Evolutionary conservation across 2,888 invertebrate genomes (phyloP).

Genomic region (Dichetophora obliterata): DNA sequence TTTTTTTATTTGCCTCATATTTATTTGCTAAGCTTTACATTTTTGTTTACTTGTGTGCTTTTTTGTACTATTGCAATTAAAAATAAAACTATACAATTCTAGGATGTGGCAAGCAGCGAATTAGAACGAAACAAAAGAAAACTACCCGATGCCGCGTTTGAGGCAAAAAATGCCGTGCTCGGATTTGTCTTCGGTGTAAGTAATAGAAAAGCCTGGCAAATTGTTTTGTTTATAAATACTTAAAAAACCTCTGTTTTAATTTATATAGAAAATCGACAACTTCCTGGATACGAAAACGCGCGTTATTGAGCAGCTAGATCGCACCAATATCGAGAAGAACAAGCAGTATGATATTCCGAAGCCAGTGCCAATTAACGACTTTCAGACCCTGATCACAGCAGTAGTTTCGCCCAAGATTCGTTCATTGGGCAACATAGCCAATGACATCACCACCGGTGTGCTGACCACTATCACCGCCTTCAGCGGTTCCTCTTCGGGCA

Average conservation of each 20-base stretch:
- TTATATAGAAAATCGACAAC: slow-evolving; percentile 81
- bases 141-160: slow-evolving; percentile 77
- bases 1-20: no score
- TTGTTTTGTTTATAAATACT: no score
- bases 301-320: slow-evolving; percentile 78
- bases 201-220: slow-evolving; percentile 52
- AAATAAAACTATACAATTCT: slow-evolving; percentile 52
- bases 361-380: slow-evolving; percentile 75
- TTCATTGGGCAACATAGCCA: slow-evolving; percentile 77
- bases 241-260: slow-evolving; percentile 48
- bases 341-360: slow-evolving; percentile 80
- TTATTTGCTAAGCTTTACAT: no score
- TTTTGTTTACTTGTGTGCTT: neutral
- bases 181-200: slow-evolving; percentile 88
- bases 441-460: slow-evolving; percentile 74
- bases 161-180: slow-evolving; percentile 83
- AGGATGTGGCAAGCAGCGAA: slow-evolving; percentile 71
- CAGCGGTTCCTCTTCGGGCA: slow-evolving; percentile 68
- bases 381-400: slow-evolving; percentile 78
- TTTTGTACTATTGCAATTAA: neutral
- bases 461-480: slow-evolving; percentile 72
- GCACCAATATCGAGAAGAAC: slow-evolving; percentile 81
- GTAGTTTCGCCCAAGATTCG: slow-evolving; percentile 80
- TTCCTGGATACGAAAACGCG: slow-evolving; percentile 85
- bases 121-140: slow-evolving; percentile 80